These are phyloP conservation scores for Serranus cabrilla DNA, from an alignment of 2,797 vertebrate genomes.

Conservation along the genomic window DNA sequence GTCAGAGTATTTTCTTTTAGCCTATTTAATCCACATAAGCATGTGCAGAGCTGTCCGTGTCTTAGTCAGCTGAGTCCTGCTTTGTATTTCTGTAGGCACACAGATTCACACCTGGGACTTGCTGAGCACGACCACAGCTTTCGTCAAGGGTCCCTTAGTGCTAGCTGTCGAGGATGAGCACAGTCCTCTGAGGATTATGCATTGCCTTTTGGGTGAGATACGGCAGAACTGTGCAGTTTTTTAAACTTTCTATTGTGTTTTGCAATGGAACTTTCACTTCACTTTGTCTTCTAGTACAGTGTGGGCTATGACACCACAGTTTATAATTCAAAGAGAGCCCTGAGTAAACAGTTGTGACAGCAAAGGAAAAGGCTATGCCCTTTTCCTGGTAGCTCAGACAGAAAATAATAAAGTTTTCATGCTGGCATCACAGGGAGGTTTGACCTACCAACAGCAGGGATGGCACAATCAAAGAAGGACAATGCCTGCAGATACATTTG, in stretches of 20 bases:
- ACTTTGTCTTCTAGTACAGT: conserved; percentile 6
- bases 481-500: background rate
- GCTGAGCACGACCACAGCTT: conserved; percentile 27
- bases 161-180: conserved; percentile 5
- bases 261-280: background rate
- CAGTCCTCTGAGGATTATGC: conserved; percentile 2
- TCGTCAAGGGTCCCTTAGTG: conserved; percentile 6
- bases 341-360: background rate
- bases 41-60: conserved; percentile 34
- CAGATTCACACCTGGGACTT: conserved; percentile 50
- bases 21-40: conserved; percentile 28
- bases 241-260: conserved; percentile 3
- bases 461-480: conserved; percentile 1
- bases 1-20: conserved; percentile 26
- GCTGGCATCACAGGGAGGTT: background rate
- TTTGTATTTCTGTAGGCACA: conserved; percentile 41
- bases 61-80: conserved; percentile 38
- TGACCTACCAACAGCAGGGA: background rate
- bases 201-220: conserved; percentile 9
- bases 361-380: conserved; percentile 3
- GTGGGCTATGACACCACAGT: background rate
- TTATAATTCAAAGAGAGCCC: conserved; percentile 1
- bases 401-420: conserved; percentile 10
- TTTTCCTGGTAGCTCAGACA: conserved; percentile 13
- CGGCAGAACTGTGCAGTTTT: background rate